These are phyloP conservation scores for Drosophila sordidula DNA, from an alignment of 2,888 invertebrate genomes.

Conservation along the genomic window DNA sequence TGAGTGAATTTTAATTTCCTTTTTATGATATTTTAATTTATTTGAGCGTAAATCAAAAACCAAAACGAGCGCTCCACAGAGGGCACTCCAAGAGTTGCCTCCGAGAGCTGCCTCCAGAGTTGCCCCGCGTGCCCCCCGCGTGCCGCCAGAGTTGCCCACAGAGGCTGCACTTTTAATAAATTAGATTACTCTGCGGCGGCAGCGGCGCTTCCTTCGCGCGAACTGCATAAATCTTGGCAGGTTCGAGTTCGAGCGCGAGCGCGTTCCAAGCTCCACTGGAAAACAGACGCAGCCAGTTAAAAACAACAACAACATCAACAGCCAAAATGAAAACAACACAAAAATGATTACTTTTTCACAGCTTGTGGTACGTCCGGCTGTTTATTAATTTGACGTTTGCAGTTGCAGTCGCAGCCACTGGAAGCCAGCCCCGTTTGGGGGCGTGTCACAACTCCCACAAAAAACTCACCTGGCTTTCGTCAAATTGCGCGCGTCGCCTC, in stretches of 20 bases:
- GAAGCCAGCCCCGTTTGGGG: conserved; percentile 3
- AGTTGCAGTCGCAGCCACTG: conserved; percentile 64
- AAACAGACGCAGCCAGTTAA: conserved; percentile 49
- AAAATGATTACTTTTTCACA: conserved; percentile 73
- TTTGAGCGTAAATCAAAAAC: conserved; percentile 83
- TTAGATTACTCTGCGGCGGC: conserved; percentile 67
- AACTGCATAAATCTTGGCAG: conserved; percentile 71
- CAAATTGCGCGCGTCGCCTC: conserved; percentile 27
- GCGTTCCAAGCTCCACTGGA: conserved; percentile 36
- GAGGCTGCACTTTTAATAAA: conserved; percentile 79
- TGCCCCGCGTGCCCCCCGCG: background rate
- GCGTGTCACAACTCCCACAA: conserved; percentile 53
- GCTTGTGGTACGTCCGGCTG: conserved; percentile 77
- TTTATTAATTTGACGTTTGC: conserved; percentile 76
- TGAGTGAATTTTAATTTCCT: conserved; percentile 84
- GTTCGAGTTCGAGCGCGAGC: conserved; percentile 22
- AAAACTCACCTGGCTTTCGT: conserved; percentile 10
- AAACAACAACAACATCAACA: conserved; percentile 3
- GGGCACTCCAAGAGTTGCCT: background rate
- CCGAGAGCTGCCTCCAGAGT: no score
- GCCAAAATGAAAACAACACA: conserved; percentile 12
- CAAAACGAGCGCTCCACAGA: conserved; percentile 69
- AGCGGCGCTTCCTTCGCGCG: conserved; percentile 66
- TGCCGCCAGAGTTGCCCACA: conserved; percentile 3
- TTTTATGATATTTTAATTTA: conserved; percentile 84